These are phyloP conservation scores for Girardia tigrina DNA, from an alignment of 2,888 invertebrate species.

Conservation along the genomic window DNA sequence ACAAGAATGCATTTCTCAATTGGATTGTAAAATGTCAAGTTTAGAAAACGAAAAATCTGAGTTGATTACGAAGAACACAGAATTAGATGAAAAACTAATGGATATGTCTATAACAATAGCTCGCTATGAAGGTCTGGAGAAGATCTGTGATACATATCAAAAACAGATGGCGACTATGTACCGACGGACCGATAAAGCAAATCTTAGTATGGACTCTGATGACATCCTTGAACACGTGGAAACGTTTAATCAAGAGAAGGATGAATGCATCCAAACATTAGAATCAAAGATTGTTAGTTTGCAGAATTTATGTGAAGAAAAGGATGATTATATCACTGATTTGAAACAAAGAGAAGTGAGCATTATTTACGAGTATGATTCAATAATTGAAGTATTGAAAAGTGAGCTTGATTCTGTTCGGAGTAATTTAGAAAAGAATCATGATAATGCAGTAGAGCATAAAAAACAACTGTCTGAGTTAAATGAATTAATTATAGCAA, in stretches of 20 bases:
- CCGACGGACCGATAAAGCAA: background rate
- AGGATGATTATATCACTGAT: background rate
- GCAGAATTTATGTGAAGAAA: conserved; percentile 1
- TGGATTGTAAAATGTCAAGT: background rate
- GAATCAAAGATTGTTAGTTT: conserved; percentile 2
- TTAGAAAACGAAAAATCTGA: background rate
- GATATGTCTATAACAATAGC: conserved; percentile 1
- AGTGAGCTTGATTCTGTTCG: background rate
- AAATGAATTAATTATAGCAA: background rate
- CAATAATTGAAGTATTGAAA: background rate
- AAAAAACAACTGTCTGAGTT: background rate
- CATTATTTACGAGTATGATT: conserved; percentile 4
- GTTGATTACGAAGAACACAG: background rate
- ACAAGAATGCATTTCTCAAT: background rate
- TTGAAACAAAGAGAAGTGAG: background rate
- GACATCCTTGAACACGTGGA: conserved; percentile 8
- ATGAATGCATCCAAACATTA: conserved; percentile 2
- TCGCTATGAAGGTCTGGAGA: background rate
- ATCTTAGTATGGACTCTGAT: background rate
- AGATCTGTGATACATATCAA: background rate
- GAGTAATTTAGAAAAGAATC: background rate
- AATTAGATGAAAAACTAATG: background rate
- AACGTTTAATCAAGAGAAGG: background rate
- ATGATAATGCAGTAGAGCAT: background rate
- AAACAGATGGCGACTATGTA: background rate